phyloP scores from a whole-genome alignment of 2,113 vertebrate species.

The Stictonetta naevosa region DNA sequence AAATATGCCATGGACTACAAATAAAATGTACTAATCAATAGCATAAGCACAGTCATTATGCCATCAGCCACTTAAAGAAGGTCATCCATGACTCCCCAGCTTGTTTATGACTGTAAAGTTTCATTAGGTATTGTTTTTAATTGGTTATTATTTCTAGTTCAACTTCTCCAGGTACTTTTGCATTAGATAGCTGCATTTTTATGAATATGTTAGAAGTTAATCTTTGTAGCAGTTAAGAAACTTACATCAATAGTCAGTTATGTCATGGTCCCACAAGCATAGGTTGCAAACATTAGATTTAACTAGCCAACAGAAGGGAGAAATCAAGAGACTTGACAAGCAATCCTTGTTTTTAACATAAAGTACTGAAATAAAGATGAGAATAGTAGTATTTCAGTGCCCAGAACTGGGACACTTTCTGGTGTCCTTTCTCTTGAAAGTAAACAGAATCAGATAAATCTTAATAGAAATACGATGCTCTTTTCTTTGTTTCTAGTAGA shows the following conservation, averaged over 20 bases:
- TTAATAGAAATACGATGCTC: neutral
- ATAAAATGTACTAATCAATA: neutral
- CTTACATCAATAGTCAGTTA: neutral
- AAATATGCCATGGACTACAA: neutral
- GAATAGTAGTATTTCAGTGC: neutral
- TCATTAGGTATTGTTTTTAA: neutral
- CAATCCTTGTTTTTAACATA: neutral
- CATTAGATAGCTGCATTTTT: neutral
- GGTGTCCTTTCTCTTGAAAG: neutral
- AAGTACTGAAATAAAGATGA: neutral
- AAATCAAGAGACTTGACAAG: neutral
- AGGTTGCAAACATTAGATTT: neutral
- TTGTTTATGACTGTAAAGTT: neutral
- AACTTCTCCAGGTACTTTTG: neutral
- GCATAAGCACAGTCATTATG: neutral
- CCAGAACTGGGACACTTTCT: neutral
- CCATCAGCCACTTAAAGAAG: neutral
- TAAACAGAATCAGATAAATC: neutral
- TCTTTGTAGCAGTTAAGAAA: neutral
- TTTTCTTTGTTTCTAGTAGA: neutral
- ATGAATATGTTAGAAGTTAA: neutral
- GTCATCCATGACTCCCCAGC: fast-evolving
- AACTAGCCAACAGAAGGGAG: neutral
- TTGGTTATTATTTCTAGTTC: neutral
- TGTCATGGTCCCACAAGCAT: fast-evolving